Base-by-base conservation (phyloP, 2,888 invertebrate species). In the Spisula subtruncata region DNA sequence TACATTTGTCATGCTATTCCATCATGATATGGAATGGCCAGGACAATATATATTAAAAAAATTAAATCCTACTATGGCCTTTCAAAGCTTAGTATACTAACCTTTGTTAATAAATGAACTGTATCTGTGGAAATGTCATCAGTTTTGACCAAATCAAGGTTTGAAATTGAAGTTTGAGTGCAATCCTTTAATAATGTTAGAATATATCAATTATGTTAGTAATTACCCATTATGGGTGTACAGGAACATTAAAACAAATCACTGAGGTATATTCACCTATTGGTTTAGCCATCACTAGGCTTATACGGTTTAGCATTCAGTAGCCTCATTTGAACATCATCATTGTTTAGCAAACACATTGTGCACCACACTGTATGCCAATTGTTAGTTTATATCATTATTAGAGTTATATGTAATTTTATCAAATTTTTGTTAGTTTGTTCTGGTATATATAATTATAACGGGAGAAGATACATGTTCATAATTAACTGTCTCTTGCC, bases 401-500 rank as follows among this genome's bases (percentile, higher is more conserved):
- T 32, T 75, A 35, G 32, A 75, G 16, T 32, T 16, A 16, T 32
- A 79, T 79, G 35, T 41, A 4, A 79, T 79, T 79, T 35, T 79
- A 35, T 20, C 79, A 79, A 41, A 25, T 66, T n/a, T 41, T 66
- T 25, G 75, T 25, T 75, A 75, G 16, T 18, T 35, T 32, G n/a
- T n/a, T 60, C 8, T 60, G 75, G 35, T 35, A 16, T 75, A 18
- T 35, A 16, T 75, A 18, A 32, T 32, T 35, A 75, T 75, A 18
- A 35, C 8, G 32, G 75, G 32, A 75, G 35, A 20, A 83, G 81
- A 20, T 66, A 46, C n/a, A 25, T 66, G 35, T 83, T 71, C 25
- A 35, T 51, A 51, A 16, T 75, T 16, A 25, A 75, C 84, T 84
- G 84, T 84, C 84, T 84, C 84, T 75, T 32, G 12, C 41, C 35